phyloP scores from a whole-genome alignment of 2,797 vertebrate genomes.

The Mormyrops attenuatus region DNA sequence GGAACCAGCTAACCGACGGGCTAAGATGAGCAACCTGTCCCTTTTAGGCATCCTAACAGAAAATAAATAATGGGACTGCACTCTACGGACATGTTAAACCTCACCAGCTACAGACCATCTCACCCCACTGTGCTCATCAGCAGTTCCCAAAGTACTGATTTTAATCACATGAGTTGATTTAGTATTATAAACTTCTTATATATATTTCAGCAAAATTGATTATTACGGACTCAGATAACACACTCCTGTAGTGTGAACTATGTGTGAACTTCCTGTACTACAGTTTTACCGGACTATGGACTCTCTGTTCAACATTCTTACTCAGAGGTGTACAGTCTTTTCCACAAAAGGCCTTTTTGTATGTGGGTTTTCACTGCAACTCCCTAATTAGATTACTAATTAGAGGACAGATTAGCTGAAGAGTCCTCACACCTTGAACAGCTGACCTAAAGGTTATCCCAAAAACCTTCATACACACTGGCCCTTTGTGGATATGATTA shows the following conservation, averaged over 20 bases:
- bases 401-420: neutral
- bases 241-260: neutral
- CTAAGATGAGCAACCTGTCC: neutral
- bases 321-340: neutral
- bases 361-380: neutral
- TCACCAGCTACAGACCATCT: neutral
- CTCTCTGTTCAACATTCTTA: too few relatives aligned
- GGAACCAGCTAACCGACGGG: neutral
- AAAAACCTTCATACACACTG: neutral
- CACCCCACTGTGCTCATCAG: neutral
- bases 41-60: neutral
- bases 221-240: neutral
- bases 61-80: neutral
- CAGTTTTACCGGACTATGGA: neutral
- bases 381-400: neutral
- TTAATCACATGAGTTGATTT: neutral
- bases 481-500: neutral
- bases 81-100: neutral
- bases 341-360: neutral
- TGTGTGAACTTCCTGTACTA: neutral
- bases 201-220: neutral
- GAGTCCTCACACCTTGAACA: neutral
- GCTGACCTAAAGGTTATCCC: neutral
- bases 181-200: neutral
- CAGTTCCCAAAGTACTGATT: neutral